Evolutionary conservation across 2,888 invertebrate species (phyloP).

Genomic region (Lasioglossum vierecki): DNA sequence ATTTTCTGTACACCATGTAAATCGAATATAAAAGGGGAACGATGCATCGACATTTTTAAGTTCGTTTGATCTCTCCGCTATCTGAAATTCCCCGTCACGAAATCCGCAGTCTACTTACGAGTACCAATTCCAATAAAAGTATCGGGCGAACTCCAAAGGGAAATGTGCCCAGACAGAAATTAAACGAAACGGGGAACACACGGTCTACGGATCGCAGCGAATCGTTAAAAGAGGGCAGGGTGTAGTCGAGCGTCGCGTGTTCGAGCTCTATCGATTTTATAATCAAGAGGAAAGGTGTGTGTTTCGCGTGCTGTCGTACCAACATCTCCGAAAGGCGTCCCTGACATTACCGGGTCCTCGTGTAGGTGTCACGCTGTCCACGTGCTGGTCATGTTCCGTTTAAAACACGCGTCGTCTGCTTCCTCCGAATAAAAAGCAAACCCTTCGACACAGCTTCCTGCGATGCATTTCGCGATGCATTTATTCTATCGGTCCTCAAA

Average conservation of each 20-base stretch:
- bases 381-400: conserved; percentile 21
- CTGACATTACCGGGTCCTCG: conserved; percentile 41
- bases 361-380: conserved; percentile 36
- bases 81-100: background rate
- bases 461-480: background rate
- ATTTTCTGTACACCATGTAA: background rate
- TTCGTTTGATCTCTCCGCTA: background rate
- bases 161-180: background rate
- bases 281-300: conserved; percentile 57
- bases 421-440: background rate
- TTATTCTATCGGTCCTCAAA: background rate
- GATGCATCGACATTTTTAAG: background rate
- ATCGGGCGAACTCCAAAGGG: background rate
- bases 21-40: background rate
- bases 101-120: background rate
- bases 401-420: conserved; percentile 15
- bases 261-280: conserved; percentile 62
- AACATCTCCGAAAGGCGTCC: conserved; percentile 34
- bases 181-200: conserved; percentile 33
- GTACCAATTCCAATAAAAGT: background rate
- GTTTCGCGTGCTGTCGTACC: conserved; percentile 32
- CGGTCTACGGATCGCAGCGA: conserved; percentile 31
- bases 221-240: background rate
- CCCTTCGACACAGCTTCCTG: background rate
- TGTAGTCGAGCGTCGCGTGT: conserved; percentile 24